These are phyloP conservation scores for Gibbula magus DNA, from an alignment of 2,888 invertebrate genomes.

Conservation along the genomic window DNA sequence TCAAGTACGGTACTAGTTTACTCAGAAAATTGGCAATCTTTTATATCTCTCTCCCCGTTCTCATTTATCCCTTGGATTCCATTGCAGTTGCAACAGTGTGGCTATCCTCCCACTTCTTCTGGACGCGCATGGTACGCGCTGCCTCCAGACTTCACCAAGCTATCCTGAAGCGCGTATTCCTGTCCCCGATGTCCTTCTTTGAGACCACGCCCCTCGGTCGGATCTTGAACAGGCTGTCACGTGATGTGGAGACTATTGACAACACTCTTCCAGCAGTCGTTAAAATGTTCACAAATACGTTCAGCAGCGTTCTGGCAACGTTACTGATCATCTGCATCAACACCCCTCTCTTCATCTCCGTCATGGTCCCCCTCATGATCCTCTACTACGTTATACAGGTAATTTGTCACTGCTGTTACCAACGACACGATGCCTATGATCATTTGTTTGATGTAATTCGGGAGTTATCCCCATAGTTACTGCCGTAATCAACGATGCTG, in stretches of 20 bases:
- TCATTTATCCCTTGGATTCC: not conserved
- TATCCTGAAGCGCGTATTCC: constrained; percentile 65
- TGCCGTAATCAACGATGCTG: no score
- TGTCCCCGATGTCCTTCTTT: constrained; percentile 72
- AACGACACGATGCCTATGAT: no score
- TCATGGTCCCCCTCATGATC: constrained; percentile 45
- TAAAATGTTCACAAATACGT: constrained; percentile 53
- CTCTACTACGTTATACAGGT: constrained; percentile 74
- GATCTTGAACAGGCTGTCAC: constrained; percentile 72
- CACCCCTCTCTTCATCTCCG: constrained; percentile 50
- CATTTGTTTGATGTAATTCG: no score
- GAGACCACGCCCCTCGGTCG: constrained; percentile 76
- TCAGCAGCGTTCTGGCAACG: constrained; percentile 65
- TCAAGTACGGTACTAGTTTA: no score
- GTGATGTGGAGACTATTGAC: constrained; percentile 65
- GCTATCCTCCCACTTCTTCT: constrained; percentile 52
- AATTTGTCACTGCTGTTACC: constrained; percentile 34
- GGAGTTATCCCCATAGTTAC: no score
- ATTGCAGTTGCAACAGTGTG: constrained; percentile 58
- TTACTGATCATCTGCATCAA: constrained; percentile 44
- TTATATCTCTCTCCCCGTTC: no score
- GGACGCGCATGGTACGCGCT: constrained; percentile 61
- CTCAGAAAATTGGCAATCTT: no score
- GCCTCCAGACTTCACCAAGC: constrained; percentile 59
- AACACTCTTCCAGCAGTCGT: constrained; percentile 56